Evolutionary conservation across 2,113 vertebrate species (phyloP).

Genomic region (Eulemur rufifrons): DNA sequence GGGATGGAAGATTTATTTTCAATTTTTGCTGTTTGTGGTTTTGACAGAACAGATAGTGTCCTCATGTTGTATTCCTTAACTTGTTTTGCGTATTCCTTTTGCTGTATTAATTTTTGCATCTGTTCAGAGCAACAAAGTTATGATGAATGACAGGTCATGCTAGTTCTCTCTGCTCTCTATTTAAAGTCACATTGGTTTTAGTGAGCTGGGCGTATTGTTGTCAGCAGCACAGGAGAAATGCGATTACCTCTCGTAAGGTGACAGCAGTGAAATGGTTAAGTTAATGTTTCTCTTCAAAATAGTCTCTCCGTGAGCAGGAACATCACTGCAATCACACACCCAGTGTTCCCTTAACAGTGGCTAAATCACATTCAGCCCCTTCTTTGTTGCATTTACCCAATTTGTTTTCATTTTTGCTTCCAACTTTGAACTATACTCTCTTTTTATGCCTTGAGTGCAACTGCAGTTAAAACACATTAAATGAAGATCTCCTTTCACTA

Average conservation of each 20-base stretch:
- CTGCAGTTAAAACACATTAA: slow-evolving; percentile 57
- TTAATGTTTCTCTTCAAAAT: neutral
- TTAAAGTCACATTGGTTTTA: neutral
- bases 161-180: neutral
- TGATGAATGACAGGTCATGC: neutral
- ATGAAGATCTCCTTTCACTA: slow-evolving; percentile 67
- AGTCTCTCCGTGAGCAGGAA: neutral
- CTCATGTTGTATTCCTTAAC: slow-evolving; percentile 91
- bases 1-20: slow-evolving; percentile 53
- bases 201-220: accelerated
- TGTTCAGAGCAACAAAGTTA: slow-evolving; percentile 75
- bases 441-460: slow-evolving; percentile 73
- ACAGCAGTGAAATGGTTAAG: slow-evolving; percentile 2
- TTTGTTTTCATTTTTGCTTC: slow-evolving; percentile 70
- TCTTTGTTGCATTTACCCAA: slow-evolving; percentile 65
- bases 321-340: neutral
- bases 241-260: neutral
- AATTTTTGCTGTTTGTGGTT: slow-evolving; percentile 75
- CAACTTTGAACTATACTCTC: slow-evolving; percentile 56
- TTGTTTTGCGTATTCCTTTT: slow-evolving; percentile 91
- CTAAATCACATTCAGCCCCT: slow-evolving; percentile 55
- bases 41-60: slow-evolving; percentile 76
- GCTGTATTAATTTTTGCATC: slow-evolving; percentile 90
- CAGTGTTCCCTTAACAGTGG: slow-evolving; percentile 17
- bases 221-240: neutral